Evolutionary conservation across 2,888 invertebrate species (phyloP).

Genomic region (Dynastes maya): DNA sequence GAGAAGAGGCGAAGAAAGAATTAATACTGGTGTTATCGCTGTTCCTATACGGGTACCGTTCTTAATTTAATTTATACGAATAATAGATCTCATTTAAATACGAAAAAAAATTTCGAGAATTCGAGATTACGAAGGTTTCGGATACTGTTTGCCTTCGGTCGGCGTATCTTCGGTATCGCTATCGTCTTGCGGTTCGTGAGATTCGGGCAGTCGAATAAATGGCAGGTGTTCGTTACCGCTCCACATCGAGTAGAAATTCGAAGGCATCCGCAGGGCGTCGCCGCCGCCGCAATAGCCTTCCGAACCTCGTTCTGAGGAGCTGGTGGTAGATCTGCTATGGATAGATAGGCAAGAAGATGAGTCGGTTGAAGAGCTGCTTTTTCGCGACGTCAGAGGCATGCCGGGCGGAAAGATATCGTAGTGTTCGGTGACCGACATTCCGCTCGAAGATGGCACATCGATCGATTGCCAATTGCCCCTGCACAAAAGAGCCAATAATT

Average conservation of each 20-base stretch:
- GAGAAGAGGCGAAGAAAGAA: background rate
- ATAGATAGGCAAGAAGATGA: constrained; percentile 75
- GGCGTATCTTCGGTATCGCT: constrained; percentile 69
- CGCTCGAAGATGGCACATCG: constrained; percentile 67
- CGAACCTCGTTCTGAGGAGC: constrained; percentile 71
- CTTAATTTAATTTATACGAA: no score
- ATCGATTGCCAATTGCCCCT: constrained; percentile 70
- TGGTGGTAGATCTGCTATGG: constrained; percentile 73
- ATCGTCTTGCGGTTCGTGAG: constrained; percentile 70
- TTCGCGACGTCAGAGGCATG: constrained; percentile 72
- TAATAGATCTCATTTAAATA: no score
- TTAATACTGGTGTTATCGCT: constrained; percentile 36
- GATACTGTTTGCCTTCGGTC: constrained; percentile 66
- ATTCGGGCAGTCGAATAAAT: constrained; percentile 70
- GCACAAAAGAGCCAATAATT: no score
- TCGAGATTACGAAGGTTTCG: constrained; percentile 62
- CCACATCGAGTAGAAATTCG: constrained; percentile 71
- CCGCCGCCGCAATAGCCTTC: constrained; percentile 70
- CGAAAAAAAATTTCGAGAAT: background rate
- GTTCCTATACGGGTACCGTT: background rate
- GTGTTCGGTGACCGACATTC: constrained; percentile 68
- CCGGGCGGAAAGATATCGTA: constrained; percentile 69
- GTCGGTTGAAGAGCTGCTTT: constrained; percentile 77
- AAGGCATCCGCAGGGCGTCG: constrained; percentile 68
- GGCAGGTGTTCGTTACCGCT: constrained; percentile 71